Percentiles rank a stretch among this genome's conserved stretches.
Evolutionary conservation across 2,888 invertebrate species (phyloP).

Genomic region (Phymatocera aterrima): DNA sequence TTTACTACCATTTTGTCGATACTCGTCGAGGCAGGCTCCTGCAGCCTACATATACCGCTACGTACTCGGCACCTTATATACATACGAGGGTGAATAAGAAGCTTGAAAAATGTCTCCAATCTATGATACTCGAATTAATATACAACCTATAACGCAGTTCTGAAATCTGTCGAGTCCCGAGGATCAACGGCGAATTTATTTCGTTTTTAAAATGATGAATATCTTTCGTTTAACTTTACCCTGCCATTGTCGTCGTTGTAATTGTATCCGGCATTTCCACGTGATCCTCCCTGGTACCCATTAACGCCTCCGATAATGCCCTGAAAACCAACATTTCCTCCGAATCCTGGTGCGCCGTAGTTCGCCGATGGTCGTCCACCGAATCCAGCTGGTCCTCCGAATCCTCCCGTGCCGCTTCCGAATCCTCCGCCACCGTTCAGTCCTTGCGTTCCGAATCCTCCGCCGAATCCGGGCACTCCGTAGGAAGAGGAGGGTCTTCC

Average conservation of each 20-base stretch:
- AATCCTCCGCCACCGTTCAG: slow-evolving; percentile 49
- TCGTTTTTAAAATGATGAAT: neutral
- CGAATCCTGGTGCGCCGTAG: slow-evolving; percentile 58
- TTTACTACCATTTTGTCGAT: slow-evolving; percentile 30
- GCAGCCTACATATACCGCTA: no score
- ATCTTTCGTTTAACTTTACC: slow-evolving; percentile 54
- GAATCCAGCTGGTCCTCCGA: slow-evolving; percentile 51
- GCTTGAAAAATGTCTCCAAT: neutral
- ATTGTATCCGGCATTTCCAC: slow-evolving; percentile 40
- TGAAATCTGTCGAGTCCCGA: neutral
- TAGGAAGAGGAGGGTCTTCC: slow-evolving; percentile 49
- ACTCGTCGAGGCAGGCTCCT: neutral
- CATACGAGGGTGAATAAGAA: slow-evolving; percentile 11
- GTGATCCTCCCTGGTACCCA: slow-evolving; percentile 30
- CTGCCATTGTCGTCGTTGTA: slow-evolving; percentile 59
- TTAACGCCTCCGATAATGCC: slow-evolving; percentile 39
- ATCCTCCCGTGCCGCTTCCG: slow-evolving; percentile 55
- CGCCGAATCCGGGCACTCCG: slow-evolving; percentile 49
- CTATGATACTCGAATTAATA: neutral
- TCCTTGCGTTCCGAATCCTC: slow-evolving; percentile 52
- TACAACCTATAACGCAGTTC: no score
- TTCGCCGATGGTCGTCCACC: slow-evolving; percentile 53
- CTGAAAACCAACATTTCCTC: slow-evolving; percentile 47
- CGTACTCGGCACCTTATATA: neutral
- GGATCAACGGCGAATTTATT: no score